Evolutionary conservation across 2,888 invertebrate species (phyloP), one percentile per base, ranked within the genome.

Genomic region (Parnassius mnemosyne): DNA sequence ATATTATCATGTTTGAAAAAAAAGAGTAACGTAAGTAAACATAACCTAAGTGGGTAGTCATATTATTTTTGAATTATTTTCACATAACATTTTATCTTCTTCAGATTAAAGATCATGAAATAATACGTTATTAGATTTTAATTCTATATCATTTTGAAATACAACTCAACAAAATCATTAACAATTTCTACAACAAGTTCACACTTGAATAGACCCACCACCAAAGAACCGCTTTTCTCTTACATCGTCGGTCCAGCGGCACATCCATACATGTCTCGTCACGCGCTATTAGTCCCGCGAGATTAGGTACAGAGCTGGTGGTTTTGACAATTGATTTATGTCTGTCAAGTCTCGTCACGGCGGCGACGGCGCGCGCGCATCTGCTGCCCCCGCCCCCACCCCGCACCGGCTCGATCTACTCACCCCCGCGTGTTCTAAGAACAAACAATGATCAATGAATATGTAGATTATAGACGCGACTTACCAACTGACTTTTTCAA

Each of bases 321-420:
- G 80, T 85, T 83, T 82, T 90, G 89, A 89, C 90, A 90, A 90
- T 89, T 91, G 90, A 91, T 91, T 91, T 91, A 91, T 90, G 89
- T 84, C 89, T 83, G 88, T 91, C 90, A 91, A 77, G 86, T 78
- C 86, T 84, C 89, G 88, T 90, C 89, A 90, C 77, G 75, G 81
- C 80, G 85, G 83, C 84, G 84, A 73, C 84, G 83, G 87, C 88
- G 89, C 83, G 76, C 73, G 84, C 88, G 88, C 88, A 87, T 83
- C 81, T 84, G 84, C 75, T 63, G 49, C 64, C 66, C 65, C 66
- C 65, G 68, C 70, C 68, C 69, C 65, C 66, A 65, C 71, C 58
- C 69, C 53, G 12, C 60, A 2, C 60, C 66, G 57, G 56, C 70
- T 11, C 20, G n/a, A 34, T 10, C 34, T 9, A 64, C 13, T 10